Conservation (phyloP, 2,888 invertebrate genomes). For the Octodonta nipae region DNA sequence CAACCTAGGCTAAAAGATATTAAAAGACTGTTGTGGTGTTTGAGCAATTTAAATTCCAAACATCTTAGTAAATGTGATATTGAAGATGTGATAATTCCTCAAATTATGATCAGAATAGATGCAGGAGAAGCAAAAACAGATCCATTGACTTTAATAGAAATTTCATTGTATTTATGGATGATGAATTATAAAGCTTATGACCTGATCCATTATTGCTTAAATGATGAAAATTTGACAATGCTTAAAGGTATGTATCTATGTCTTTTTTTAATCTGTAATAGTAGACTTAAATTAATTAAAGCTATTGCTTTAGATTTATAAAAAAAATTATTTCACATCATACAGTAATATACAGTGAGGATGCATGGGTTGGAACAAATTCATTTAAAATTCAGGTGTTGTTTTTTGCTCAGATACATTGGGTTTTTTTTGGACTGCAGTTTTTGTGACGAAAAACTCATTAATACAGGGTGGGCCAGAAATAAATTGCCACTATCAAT, state of each 20-base stretch:
- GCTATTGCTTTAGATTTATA: too few relatives aligned
- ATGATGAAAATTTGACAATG: constrained; percentile 12
- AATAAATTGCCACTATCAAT: too few relatives aligned
- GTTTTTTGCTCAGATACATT: too few relatives aligned
- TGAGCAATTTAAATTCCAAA: constrained; percentile 27
- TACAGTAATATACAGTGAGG: too few relatives aligned
- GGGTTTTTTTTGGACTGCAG: too few relatives aligned
- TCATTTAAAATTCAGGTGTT: too few relatives aligned
- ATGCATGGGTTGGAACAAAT: too few relatives aligned
- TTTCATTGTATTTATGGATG: constrained; percentile 34
- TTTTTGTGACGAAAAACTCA: too few relatives aligned
- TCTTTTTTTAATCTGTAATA: too few relatives aligned
- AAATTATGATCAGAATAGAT: constrained; percentile 21
- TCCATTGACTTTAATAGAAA: constrained; percentile 26
- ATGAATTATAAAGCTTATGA: constrained; percentile 27
- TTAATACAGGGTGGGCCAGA: too few relatives aligned
- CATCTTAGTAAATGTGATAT: constrained; percentile 19
- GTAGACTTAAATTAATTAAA: too few relatives aligned
- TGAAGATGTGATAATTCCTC: constrained; percentile 24
- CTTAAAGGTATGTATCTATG: constrained; percentile 16
- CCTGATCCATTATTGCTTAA: constrained; percentile 25
- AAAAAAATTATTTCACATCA: too few relatives aligned
- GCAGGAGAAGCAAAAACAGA: constrained; percentile 22
- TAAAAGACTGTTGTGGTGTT: constrained; percentile 34
- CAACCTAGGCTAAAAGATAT: constrained; percentile 34